Evolutionary conservation across 2,888 invertebrate genomes (phyloP).

Genomic region (Drosophila atripex): DNA sequence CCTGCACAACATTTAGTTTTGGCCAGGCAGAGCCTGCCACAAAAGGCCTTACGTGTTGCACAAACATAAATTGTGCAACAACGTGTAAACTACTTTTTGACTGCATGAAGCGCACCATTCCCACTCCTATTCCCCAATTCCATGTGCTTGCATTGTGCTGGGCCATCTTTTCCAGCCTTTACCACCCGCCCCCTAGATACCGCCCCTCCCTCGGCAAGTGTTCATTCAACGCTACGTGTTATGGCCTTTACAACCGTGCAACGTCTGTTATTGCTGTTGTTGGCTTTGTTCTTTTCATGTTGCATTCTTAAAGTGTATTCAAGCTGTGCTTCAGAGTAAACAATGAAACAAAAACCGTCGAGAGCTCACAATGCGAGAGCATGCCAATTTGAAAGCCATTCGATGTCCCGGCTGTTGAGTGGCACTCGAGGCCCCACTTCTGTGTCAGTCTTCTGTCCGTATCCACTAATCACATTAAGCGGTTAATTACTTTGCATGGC

Average conservation of each 20-base stretch:
- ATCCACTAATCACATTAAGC: slow-evolving; percentile 61
- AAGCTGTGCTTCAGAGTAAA: slow-evolving; percentile 27
- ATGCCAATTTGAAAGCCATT: slow-evolving; percentile 33
- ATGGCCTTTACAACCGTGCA: slow-evolving; percentile 64
- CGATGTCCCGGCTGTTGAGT: slow-evolving; percentile 33
- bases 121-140: slow-evolving; percentile 49
- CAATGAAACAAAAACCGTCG: slow-evolving; percentile 8
- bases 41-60: slow-evolving; percentile 76
- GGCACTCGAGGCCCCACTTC: slow-evolving; percentile 12
- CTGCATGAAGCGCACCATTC: slow-evolving; percentile 71
- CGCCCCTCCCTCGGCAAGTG: slow-evolving; percentile 43
- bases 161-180: slow-evolving; percentile 15
- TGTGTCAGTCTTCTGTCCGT: slow-evolving; percentile 6
- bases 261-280: slow-evolving; percentile 47
- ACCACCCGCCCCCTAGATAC: not conserved
- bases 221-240: slow-evolving; percentile 71
- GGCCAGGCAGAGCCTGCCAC: slow-evolving; percentile 54
- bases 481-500: slow-evolving; percentile 62
- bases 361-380: slow-evolving; percentile 5
- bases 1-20: slow-evolving; percentile 35
- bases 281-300: slow-evolving; percentile 44
- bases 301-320: slow-evolving; percentile 56
- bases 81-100: slow-evolving; percentile 81
- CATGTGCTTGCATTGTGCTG: slow-evolving; percentile 44
- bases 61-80: slow-evolving; percentile 81